Percentiles rank a stretch among this genome's conserved stretches.
phyloP scores from a whole-genome alignment of 2,797 vertebrate genomes.

The Potorous gilbertii region DNA sequence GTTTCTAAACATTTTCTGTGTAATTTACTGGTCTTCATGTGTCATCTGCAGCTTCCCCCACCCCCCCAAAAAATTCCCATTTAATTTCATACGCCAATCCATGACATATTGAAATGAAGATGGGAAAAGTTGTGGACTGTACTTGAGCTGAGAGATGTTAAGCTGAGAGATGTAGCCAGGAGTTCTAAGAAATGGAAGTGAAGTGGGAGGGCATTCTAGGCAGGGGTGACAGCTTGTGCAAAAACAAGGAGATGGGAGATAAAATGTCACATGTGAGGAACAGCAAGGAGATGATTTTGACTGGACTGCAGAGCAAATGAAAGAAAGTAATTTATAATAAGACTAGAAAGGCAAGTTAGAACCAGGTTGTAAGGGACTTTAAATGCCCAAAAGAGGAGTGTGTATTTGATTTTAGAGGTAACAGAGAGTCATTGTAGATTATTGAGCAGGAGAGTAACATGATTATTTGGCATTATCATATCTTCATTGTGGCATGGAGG shows the following conservation, averaged over 20 bases:
- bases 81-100: background rate
- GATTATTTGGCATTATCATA: background rate
- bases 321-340: background rate
- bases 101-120: background rate
- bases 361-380: background rate
- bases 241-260: background rate
- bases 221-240: background rate
- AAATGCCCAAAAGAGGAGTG: background rate
- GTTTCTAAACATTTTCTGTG: too few relatives aligned
- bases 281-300: background rate
- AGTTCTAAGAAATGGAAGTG: background rate
- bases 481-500: background rate
- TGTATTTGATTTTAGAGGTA: background rate
- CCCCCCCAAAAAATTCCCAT: background rate
- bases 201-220: background rate
- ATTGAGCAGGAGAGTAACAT: background rate
- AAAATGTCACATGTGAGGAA: background rate
- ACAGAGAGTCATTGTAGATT: background rate
- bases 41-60: too few relatives aligned
- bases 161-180: background rate
- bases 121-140: background rate
- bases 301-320: background rate
- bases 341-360: background rate
- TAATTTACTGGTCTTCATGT: too few relatives aligned
- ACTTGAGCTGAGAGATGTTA: background rate